These are phyloP conservation scores for Metacarcinus magister DNA, from an alignment of 2,888 invertebrate genomes.

Conservation along the genomic window DNA sequence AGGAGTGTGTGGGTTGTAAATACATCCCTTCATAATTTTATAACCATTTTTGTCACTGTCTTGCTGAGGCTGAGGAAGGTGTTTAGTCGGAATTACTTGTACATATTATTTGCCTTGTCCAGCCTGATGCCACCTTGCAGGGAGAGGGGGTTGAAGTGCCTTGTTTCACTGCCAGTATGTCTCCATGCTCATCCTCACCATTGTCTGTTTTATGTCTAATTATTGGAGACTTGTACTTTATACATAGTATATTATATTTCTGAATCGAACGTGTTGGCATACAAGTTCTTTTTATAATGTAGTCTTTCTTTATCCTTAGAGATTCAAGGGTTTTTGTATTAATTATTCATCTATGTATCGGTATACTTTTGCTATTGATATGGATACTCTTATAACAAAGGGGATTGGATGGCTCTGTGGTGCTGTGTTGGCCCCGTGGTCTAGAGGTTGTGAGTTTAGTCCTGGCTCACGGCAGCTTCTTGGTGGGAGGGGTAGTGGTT, in stretches of 20 bases:
- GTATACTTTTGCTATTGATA: too few relatives aligned
- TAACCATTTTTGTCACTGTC: background rate
- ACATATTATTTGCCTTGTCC: constrained; percentile 42
- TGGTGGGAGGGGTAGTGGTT: background rate
- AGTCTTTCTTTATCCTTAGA: background rate
- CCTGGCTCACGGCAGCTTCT: too few relatives aligned
- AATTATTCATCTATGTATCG: background rate
- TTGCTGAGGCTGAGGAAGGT: constrained; percentile 6
- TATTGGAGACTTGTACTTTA: background rate
- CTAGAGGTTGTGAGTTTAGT: too few relatives aligned
- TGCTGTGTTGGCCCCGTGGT: too few relatives aligned
- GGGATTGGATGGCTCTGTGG: too few relatives aligned
- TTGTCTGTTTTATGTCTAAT: background rate
- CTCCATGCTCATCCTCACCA: constrained; percentile 15
- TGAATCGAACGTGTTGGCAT: background rate
- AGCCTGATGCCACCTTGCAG: background rate
- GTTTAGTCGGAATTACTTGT: background rate
- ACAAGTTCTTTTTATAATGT: background rate
- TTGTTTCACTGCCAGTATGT: constrained; percentile 27
- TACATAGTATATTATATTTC: background rate
- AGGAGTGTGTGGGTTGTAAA: constrained; percentile 28
- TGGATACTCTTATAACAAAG: too few relatives aligned
- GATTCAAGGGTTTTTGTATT: background rate
- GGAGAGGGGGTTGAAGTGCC: constrained; percentile 15
- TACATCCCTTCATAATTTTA: constrained; percentile 20